phyloP scores from a whole-genome alignment of 1,140 invertebrate genomes.

The Drosophila tani region DNA sequence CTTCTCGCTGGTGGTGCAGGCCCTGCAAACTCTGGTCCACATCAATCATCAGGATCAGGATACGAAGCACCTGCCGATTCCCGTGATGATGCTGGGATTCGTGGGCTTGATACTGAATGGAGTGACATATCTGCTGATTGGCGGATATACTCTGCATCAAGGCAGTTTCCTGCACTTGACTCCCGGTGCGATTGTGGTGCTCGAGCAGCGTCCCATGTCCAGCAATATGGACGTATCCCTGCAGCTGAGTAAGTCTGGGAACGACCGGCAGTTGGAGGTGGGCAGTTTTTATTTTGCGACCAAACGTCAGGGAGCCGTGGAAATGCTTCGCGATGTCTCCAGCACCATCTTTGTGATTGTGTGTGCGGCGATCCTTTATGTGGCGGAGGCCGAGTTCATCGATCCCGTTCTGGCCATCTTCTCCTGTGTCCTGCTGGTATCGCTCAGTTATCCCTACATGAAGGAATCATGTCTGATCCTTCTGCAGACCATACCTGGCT shows the following conservation, averaged over 20 bases:
- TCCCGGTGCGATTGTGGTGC: constrained; percentile 88
- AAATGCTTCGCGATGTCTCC: constrained; percentile 88
- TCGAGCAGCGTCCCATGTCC: constrained; percentile 87
- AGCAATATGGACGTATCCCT: constrained; percentile 84
- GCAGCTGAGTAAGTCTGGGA: constrained; percentile 84
- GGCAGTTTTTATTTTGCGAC: constrained; percentile 78
- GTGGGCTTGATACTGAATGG: constrained; percentile 89
- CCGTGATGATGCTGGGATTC: constrained; percentile 88
- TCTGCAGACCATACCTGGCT: constrained; percentile 92
- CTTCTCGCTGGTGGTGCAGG: constrained; percentile 92
- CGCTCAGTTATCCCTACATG: constrained; percentile 91
- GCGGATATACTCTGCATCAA: constrained; percentile 92
- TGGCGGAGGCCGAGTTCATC: constrained; percentile 89
- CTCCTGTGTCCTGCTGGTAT: constrained; percentile 87
- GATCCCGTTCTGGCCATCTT: constrained; percentile 90
- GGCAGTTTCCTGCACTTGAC: constrained; percentile 90
- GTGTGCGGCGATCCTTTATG: constrained; percentile 88
- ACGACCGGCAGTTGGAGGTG: constrained; percentile 68
- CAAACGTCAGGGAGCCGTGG: constrained; percentile 85
- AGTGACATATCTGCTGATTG: constrained; percentile 90
- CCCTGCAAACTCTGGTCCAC: constrained; percentile 91
- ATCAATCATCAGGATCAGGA: constrained; percentile 91
- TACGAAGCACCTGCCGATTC: constrained; percentile 86
- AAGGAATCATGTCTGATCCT: constrained; percentile 92
- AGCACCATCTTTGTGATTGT: constrained; percentile 90